Percentiles rank a stretch among this genome's conserved stretches.
Evolutionary conservation across 92 coral and sea anemone genomes (phyloP).

Genomic region (Meandrina meandrites): DNA sequence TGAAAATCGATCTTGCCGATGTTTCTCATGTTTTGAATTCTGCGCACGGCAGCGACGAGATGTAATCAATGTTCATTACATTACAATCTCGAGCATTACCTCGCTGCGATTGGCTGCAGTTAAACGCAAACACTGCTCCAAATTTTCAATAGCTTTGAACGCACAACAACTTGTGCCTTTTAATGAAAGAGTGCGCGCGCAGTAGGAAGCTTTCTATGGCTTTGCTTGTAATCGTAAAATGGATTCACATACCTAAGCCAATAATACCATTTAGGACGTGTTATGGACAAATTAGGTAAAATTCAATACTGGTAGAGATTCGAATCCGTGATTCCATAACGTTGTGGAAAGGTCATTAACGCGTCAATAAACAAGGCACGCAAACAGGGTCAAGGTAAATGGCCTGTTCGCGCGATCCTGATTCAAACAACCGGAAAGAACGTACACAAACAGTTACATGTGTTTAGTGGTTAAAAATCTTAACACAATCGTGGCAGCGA

Average conservation of each 20-base stretch:
- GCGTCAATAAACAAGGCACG: constrained; percentile 9
- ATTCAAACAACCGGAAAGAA: not conserved
- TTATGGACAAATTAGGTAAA: constrained; percentile 9
- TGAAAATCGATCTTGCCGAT: constrained; percentile 3
- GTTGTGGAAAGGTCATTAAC: constrained; percentile 9
- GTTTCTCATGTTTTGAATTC: constrained; percentile 13
- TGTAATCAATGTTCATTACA: constrained; percentile 8
- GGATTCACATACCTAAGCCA: not conserved
- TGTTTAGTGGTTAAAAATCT: constrained; percentile 2
- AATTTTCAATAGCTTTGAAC: not conserved
- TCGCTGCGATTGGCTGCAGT: not conserved
- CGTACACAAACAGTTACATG: constrained; percentile 17
- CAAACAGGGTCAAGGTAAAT: not conserved
- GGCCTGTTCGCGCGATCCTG: constrained; percentile 20
- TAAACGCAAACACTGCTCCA: not conserved
- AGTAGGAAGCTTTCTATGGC: not conserved
- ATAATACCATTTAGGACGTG: constrained; percentile 7
- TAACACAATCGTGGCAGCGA: not conserved
- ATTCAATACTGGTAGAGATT: not conserved
- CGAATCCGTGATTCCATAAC: constrained; percentile 4
- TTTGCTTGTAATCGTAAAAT: constrained; percentile 5
- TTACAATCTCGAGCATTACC: not conserved
- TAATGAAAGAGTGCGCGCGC: constrained; percentile 12
- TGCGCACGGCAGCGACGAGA: not conserved
- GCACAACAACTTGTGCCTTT: not conserved